A percentile compares a stretch with the other conserved stretches of the same genome.
Conservation (phyloP, 2,113 vertebrate species). For the Tenrec ecaudatus region DNA sequence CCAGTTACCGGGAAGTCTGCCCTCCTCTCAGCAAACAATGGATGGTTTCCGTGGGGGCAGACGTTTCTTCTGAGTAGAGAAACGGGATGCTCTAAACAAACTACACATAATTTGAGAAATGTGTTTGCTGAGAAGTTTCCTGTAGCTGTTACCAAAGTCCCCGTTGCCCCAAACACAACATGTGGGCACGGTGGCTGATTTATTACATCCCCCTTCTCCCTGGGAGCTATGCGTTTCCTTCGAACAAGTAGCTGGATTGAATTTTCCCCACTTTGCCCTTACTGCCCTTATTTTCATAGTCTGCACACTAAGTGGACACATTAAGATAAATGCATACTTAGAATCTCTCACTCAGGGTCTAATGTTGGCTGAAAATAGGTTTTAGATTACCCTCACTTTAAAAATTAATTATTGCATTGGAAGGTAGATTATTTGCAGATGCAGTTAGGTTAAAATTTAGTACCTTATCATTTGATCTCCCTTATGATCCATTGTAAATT, state of each 20-base stretch:
- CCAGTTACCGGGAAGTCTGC: not conserved
- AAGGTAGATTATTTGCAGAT: not conserved
- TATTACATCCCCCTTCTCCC: not conserved
- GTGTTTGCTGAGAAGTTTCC: slow-evolving; percentile 40
- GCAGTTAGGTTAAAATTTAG: too few relatives aligned
- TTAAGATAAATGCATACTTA: not conserved
- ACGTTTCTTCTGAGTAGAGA: slow-evolving; percentile 24
- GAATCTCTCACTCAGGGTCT: not conserved
- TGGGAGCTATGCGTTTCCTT: not conserved
- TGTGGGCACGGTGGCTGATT: not conserved
- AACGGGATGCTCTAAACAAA: slow-evolving; percentile 34
- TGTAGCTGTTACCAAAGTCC: not conserved
- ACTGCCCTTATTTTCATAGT: not conserved
- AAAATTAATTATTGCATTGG: not conserved
- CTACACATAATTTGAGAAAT: not conserved
- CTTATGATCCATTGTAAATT: too few relatives aligned
- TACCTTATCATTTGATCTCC: too few relatives aligned
- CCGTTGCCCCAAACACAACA: not conserved
- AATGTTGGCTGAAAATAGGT: not conserved
- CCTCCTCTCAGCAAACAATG: not conserved
- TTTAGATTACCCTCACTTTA: not conserved
- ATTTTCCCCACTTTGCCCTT: slow-evolving; percentile 2
- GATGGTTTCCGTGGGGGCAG: slow-evolving; percentile 8
- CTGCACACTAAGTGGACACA: not conserved
- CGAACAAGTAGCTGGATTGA: not conserved